These are phyloP conservation scores for Tryphoninae sp. DNA, from an alignment of 2,888 invertebrate species.

Conservation along the genomic window DNA sequence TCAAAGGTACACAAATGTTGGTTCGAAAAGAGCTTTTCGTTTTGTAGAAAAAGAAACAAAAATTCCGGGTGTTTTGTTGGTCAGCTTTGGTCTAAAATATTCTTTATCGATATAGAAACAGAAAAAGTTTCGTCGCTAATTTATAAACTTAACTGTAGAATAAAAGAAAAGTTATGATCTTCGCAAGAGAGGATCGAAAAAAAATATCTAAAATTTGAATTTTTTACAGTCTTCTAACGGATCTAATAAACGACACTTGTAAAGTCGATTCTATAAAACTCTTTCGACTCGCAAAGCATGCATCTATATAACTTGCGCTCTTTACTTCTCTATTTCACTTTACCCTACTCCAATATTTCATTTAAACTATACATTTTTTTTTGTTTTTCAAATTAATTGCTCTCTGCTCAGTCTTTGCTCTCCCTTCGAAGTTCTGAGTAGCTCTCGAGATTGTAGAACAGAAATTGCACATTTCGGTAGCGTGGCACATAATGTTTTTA, in stretches of 20 bases:
- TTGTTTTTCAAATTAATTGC: slow-evolving; percentile 22
- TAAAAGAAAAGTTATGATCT: not conserved
- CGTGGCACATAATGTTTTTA: slow-evolving; percentile 51
- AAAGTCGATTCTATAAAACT: slow-evolving; percentile 28
- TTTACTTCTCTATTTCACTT: slow-evolving; percentile 25
- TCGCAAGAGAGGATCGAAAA: not conserved
- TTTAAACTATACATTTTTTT: not conserved
- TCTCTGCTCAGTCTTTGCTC: slow-evolving; percentile 34
- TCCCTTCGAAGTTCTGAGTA: slow-evolving; percentile 52
- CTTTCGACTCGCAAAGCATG: slow-evolving; percentile 48
- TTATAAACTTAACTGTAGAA: too few species aligned
- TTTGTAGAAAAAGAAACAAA: not conserved
- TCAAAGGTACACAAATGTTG: too few species aligned
- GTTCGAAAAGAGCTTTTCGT: not conserved
- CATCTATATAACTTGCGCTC: slow-evolving; percentile 30
- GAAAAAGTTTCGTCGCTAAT: too few species aligned
- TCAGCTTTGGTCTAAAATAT: too few species aligned
- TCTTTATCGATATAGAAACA: too few species aligned
- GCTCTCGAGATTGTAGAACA: slow-evolving; percentile 49
- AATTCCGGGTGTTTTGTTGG: too few species aligned
- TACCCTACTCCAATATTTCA: slow-evolving; percentile 4
- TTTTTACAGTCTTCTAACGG: not conserved
- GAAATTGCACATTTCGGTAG: slow-evolving; percentile 55
- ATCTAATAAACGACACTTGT: slow-evolving; percentile 7
- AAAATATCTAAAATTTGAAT: slow-evolving; percentile 5